A percentile compares a stretch with the other conserved stretches of the same genome.
Conservation (phyloP, 2,888 invertebrate species). For the Xylota segnis region DNA sequence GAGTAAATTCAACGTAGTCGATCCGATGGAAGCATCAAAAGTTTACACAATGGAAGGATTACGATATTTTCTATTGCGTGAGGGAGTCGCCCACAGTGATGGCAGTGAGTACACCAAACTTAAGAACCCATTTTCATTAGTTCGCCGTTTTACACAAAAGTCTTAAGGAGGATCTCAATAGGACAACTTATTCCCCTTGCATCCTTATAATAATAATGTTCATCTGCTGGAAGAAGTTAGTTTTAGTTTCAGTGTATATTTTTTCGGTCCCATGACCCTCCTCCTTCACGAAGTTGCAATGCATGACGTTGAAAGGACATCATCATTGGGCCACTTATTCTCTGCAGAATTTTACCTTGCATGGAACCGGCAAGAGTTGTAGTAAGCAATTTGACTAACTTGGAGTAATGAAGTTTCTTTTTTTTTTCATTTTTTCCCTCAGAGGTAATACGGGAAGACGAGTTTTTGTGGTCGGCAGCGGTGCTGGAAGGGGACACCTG, state of each 20-base stretch:
- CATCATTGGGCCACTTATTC: conserved; percentile 32
- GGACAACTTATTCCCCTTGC: not conserved
- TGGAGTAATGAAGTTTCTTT: conserved; percentile 29
- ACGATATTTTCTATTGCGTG: conserved; percentile 95
- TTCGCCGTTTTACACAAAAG: conserved; percentile 12
- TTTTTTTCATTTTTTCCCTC: conserved; percentile 16
- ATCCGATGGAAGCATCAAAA: conserved; percentile 88
- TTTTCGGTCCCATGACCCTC: conserved; percentile 10
- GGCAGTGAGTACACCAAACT: conserved; percentile 89
- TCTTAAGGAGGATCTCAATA: conserved; percentile 24
- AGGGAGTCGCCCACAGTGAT: conserved; percentile 95
- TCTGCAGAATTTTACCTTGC: conserved; percentile 10
- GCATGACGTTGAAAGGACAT: conserved; percentile 43
- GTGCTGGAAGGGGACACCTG: not conserved
- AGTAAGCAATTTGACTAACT: conserved; percentile 38
- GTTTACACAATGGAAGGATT: conserved; percentile 90
- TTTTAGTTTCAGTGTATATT: conserved; percentile 24
- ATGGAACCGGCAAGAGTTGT: conserved; percentile 23
- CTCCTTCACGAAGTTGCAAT: conserved; percentile 15
- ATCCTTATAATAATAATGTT: conserved; percentile 41
- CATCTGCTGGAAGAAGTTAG: conserved; percentile 28
- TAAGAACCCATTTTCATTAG: conserved; percentile 11
- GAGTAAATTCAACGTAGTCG: conserved; percentile 95
- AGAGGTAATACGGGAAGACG: conserved; percentile 8
- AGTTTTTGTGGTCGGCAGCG: conserved; percentile 2